These are phyloP conservation scores for Pomatostomus ruficeps DNA, from an alignment of 2,113 vertebrate species.

Conservation along the genomic window DNA sequence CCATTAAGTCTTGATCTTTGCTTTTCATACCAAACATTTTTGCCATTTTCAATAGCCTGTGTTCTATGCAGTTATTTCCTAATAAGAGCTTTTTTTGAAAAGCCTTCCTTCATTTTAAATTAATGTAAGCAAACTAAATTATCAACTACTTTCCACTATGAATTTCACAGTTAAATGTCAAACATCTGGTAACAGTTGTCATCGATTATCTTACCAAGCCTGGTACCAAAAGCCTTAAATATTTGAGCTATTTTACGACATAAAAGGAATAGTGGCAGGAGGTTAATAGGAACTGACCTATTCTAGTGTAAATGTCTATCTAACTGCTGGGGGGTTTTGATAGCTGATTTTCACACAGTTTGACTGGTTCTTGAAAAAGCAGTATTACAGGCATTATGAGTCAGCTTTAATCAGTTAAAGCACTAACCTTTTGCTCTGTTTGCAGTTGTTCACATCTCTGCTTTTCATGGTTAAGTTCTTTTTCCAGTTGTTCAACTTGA, in stretches of 20 bases:
- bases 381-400: not conserved
- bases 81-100: not conserved
- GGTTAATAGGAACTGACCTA: slow-evolving; percentile 61
- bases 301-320: slow-evolving; percentile 36
- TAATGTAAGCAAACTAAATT: not conserved
- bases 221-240: slow-evolving; percentile 57
- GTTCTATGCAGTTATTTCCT: not conserved
- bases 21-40: not conserved
- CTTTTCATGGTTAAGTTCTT: slow-evolving; percentile 79
- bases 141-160: not conserved
- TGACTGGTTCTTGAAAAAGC: slow-evolving; percentile 29
- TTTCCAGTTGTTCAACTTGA: slow-evolving; percentile 82
- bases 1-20: not conserved
- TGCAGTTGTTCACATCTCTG: slow-evolving; percentile 79
- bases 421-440: slow-evolving; percentile 85
- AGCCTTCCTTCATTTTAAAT: not conserved
- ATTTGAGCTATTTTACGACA: slow-evolving; percentile 66
- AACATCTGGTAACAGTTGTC: slow-evolving; percentile 60
- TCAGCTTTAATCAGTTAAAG: slow-evolving; percentile 16
- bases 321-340: slow-evolving; percentile 28
- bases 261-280: slow-evolving; percentile 55
- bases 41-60: not conserved
- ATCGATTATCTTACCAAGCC: slow-evolving; percentile 46
- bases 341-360: slow-evolving; percentile 23
- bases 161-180: slow-evolving; percentile 19